Conservation (phyloP, 1,140 invertebrate genomes). For the Pristionchus pacificus region DNA sequence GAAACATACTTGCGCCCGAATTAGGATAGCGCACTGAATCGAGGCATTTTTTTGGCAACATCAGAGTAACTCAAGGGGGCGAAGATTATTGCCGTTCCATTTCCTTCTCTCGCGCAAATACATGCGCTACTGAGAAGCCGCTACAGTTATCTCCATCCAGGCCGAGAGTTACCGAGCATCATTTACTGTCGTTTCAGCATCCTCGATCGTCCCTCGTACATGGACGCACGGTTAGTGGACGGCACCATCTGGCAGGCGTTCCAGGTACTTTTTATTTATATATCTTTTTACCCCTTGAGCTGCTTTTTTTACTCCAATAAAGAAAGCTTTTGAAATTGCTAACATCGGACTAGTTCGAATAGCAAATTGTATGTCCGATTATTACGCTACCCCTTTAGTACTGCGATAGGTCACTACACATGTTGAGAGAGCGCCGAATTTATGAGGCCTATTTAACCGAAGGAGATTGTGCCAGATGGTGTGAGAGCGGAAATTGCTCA, state of each 20-base stretch:
- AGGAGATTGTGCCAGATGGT: no score
- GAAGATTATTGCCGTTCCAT: no score
- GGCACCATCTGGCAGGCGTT: background rate
- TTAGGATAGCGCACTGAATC: background rate
- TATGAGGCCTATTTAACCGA: background rate
- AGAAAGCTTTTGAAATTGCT: background rate
- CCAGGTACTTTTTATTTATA: no score
- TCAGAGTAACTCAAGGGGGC: no score
- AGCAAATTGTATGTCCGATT: background rate
- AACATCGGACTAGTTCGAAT: background rate
- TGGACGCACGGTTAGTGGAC: background rate
- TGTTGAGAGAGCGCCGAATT: background rate
- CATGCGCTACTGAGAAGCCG: no score
- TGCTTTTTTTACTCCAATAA: background rate
- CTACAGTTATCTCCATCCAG: no score
- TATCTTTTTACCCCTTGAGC: no score
- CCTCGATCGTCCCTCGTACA: background rate
- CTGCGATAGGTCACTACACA: no score
- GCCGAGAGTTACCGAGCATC: background rate
- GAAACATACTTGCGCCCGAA: background rate
- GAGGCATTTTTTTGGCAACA: no score
- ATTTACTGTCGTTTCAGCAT: background rate
- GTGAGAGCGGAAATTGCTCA: no score
- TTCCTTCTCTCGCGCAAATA: background rate
- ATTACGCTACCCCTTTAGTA: background rate